Percentiles rank a stretch among this genome's conserved stretches.
Conservation (phyloP, 2,113 vertebrate genomes). For the Kobus ellipsiprymnus region DNA sequence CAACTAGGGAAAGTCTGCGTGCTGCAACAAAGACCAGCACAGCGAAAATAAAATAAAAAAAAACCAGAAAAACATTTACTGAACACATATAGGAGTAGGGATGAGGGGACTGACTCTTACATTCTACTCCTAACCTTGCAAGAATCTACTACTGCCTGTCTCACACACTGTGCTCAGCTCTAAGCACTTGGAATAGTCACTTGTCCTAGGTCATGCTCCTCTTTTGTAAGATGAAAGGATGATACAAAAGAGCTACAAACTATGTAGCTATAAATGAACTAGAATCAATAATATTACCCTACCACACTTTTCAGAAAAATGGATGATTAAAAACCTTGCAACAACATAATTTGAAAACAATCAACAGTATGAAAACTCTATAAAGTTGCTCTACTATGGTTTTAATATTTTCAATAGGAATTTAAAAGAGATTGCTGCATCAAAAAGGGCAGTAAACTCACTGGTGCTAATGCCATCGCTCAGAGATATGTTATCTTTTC, state of each 20-base stretch:
- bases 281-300: background rate
- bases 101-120: background rate
- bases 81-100: background rate
- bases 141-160: background rate
- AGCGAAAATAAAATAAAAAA: background rate
- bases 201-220: background rate
- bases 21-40: background rate
- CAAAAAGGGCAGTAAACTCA: background rate
- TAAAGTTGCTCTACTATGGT: background rate
- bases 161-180: too few relatives aligned
- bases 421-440: background rate
- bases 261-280: background rate
- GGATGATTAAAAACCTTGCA: background rate
- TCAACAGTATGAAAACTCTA: background rate
- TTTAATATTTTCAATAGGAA: conserved; percentile 7
- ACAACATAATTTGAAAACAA: background rate
- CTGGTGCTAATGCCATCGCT: background rate
- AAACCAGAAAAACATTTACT: background rate
- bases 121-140: background rate
- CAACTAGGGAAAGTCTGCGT: background rate
- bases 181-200: background rate
- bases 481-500: background rate
- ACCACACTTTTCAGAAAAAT: background rate
- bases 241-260: background rate
- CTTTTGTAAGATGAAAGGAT: background rate